A percentile compares a stretch with the other conserved stretches of the same genome.
phyloP scores from a whole-genome alignment of 2,113 vertebrate genomes.

The Anoplopoma fimbria region DNA sequence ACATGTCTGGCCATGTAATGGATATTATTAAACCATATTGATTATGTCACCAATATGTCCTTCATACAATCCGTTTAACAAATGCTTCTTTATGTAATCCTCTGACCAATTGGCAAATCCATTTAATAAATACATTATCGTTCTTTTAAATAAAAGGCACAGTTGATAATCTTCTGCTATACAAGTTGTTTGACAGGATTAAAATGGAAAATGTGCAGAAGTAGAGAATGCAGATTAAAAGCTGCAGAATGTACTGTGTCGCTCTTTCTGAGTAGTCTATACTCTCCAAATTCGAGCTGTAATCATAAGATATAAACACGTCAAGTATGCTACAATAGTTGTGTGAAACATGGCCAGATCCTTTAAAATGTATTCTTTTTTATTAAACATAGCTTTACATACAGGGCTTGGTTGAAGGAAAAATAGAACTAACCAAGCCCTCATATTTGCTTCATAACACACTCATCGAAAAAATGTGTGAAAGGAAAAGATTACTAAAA shows the following conservation, averaged over 20 bases:
- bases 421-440: neutral
- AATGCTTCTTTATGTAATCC: conserved; percentile 35
- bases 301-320: neutral
- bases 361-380: conserved; percentile 2
- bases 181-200: conserved; percentile 54
- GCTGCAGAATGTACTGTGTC: conserved; percentile 1
- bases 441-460: conserved; percentile 11
- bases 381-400: conserved; percentile 11
- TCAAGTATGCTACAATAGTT: neutral
- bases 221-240: conserved; percentile 39
- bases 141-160: conserved; percentile 50
- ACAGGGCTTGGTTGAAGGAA: conserved; percentile 2
- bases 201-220: conserved; percentile 48
- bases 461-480: conserved; percentile 15
- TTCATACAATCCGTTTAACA: conserved; percentile 16
- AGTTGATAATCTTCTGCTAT: conserved; percentile 38
- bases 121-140: conserved; percentile 46
- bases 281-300: neutral
- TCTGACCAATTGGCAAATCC: conserved; percentile 36
- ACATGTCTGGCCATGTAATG: neutral
- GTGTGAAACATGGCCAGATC: neutral
- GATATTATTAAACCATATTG: conserved; percentile 20
- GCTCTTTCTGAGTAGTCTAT: conserved; percentile 15
- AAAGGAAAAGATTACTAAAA: conserved; percentile 7
- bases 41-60: conserved; percentile 17